These are phyloP conservation scores for Syrrhaptes paradoxus DNA, from an alignment of 2,113 vertebrate genomes.

Conservation along the genomic window DNA sequence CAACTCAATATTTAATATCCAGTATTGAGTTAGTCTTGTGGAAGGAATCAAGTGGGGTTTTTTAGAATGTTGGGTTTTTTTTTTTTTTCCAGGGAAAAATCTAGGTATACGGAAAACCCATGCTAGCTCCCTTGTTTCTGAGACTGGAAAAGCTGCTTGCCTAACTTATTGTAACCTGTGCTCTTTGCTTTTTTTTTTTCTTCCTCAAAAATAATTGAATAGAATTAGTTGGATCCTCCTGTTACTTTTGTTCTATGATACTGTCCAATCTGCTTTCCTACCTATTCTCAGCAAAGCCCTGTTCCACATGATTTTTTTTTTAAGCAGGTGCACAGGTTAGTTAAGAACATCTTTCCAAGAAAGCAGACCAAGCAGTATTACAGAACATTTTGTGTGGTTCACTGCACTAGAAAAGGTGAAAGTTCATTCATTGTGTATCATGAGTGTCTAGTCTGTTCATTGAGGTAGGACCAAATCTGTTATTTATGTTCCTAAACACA, in stretches of 20 bases:
- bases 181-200: neutral
- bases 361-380: neutral
- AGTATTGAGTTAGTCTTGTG: neutral
- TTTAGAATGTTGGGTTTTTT: neutral
- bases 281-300: neutral
- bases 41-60: neutral
- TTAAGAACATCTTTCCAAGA: neutral
- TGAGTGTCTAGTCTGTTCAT: neutral
- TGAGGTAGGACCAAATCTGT: neutral
- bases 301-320: neutral
- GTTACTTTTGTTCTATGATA: neutral
- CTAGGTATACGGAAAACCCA: neutral
- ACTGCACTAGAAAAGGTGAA: neutral
- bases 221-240: neutral
- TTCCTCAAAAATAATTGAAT: neutral
- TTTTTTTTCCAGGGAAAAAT: neutral
- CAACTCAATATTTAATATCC: neutral
- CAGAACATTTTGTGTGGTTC: neutral
- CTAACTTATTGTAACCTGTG: neutral
- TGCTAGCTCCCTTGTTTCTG: neutral
- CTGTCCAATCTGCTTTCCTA: neutral
- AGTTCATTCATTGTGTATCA: neutral
- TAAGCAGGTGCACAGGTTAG: neutral
- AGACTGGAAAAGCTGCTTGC: neutral
- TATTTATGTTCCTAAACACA: neutral